A percentile compares a stretch with the other conserved stretches of the same genome.
phyloP scores from a whole-genome alignment of 2,888 invertebrate genomes.

The Saturnia pavonia region DNA sequence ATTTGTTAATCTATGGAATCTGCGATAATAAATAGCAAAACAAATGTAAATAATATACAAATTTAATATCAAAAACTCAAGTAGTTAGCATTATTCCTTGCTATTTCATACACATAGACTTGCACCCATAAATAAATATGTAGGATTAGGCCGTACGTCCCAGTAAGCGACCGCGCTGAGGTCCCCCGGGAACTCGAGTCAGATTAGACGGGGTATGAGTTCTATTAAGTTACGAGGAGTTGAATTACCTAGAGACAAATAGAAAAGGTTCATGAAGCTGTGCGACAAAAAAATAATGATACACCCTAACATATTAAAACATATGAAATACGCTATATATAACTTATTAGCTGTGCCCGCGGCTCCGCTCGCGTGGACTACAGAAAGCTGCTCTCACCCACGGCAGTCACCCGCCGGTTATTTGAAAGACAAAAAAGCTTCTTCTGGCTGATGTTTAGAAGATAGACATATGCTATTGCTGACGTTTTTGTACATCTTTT shows the following conservation, averaged over 20 bases:
- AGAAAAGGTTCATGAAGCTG: background rate
- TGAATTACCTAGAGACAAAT: background rate
- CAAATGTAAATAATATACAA: too few relatives aligned
- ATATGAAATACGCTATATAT: background rate
- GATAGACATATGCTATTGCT: too few relatives aligned
- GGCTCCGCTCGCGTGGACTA: too few relatives aligned
- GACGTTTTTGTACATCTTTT: too few relatives aligned
- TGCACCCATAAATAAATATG: background rate
- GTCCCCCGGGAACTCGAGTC: background rate
- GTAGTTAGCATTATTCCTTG: background rate
- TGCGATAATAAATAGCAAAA: too few relatives aligned
- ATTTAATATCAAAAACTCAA: background rate
- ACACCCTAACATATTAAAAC: background rate
- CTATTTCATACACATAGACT: background rate
- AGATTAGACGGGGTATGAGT: background rate
- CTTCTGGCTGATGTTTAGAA: too few relatives aligned
- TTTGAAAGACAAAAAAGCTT: too few relatives aligned
- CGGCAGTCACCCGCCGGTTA: too few relatives aligned
- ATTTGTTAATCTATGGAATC: too few relatives aligned
- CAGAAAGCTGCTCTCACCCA: too few relatives aligned
- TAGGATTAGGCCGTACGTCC: background rate
- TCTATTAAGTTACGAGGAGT: slow-evolving; percentile 9
- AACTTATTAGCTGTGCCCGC: too few relatives aligned
- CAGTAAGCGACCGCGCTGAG: background rate
- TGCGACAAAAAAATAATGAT: background rate